These are phyloP conservation scores for Heterotilapia buettikoferi DNA, from an alignment of 2,113 vertebrate genomes.

Conservation along the genomic window DNA sequence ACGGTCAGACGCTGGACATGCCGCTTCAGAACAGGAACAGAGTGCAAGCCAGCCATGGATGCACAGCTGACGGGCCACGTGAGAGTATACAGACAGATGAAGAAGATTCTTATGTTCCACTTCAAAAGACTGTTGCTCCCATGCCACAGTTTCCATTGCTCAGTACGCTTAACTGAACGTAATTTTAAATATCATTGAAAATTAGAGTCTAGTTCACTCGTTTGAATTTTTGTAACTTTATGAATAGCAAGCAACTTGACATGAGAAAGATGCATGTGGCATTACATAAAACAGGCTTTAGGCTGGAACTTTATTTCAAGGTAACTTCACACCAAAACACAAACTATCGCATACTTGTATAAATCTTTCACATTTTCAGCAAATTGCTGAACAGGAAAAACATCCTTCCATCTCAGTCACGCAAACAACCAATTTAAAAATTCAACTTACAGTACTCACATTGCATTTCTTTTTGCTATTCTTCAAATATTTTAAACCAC, in stretches of 20 bases:
- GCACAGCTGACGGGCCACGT: neutral
- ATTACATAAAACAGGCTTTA: neutral
- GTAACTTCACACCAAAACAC: neutral
- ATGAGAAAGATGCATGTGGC: neutral
- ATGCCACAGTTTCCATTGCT: neutral
- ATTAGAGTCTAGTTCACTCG: neutral
- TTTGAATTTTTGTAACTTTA: neutral
- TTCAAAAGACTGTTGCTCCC: neutral
- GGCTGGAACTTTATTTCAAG: conserved; percentile 53
- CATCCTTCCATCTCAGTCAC: neutral
- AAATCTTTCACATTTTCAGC: conserved; percentile 7
- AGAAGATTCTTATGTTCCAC: neutral
- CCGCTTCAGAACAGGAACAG: neutral
- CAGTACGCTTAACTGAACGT: neutral
- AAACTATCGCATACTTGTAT: neutral
- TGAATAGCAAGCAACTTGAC: neutral
- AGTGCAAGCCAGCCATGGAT: neutral
- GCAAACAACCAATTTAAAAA: neutral
- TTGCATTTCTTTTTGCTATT: neutral
- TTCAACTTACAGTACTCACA: neutral
- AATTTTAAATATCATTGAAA: neutral
- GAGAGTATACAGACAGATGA: neutral
- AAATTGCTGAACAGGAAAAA: neutral
- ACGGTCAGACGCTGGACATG: neutral
- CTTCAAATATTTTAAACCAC: neutral